Evolutionary conservation across 2,888 invertebrate species (phyloP).

Genomic region (Trichopria drosophilae): DNA sequence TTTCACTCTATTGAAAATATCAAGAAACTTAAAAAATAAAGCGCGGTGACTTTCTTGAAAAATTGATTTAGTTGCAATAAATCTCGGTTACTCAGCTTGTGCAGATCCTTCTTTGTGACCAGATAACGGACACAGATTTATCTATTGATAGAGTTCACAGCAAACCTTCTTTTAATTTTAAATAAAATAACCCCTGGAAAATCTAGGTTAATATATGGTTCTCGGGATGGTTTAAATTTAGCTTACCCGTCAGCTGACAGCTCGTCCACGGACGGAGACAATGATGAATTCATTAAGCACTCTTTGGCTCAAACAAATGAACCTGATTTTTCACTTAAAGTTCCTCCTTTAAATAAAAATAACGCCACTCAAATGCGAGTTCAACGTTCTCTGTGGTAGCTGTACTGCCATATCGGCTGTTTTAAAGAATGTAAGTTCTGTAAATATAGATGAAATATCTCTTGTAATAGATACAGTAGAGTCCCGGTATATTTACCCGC

Average conservation of each 20-base stretch:
- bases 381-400: not conserved
- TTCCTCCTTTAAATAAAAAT: constrained; percentile 2
- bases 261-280: constrained; percentile 1
- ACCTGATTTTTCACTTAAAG: not conserved
- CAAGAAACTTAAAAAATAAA: too few species aligned
- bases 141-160: constrained; percentile 1
- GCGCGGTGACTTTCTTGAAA: too few species aligned
- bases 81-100: not conserved
- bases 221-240: not conserved
- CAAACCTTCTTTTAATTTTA: not conserved
- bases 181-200: constrained; percentile 1
- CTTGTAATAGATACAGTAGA: too few species aligned
- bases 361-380: not conserved
- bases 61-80: too few species aligned
- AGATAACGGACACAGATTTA: not conserved
- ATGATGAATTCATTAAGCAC: too few species aligned
- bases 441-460: too few species aligned
- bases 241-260: not conserved
- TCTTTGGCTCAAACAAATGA: not conserved
- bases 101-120: constrained; percentile 1
- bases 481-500: too few species aligned
- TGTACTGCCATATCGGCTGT: too few species aligned
- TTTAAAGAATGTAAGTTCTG: too few species aligned
- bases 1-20: too few species aligned
- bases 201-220: not conserved